Base-by-base conservation (phyloP, 2,797 vertebrate genomes). In the Octomys mimax region DNA sequence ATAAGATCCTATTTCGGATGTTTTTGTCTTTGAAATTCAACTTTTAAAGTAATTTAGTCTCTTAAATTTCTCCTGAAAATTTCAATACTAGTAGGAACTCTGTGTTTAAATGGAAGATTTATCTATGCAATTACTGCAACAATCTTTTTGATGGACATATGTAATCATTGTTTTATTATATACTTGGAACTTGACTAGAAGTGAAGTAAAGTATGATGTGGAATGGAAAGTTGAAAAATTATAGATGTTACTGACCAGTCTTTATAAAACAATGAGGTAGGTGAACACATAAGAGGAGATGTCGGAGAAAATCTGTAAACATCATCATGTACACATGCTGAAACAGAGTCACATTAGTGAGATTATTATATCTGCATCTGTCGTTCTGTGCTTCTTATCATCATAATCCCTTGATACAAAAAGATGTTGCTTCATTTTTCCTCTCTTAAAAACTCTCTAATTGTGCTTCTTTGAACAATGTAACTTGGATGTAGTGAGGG, bases 1-100 rank as follows among this genome's bases (percentile, higher is more conserved):
- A 82, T 46, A 82, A 42, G 3, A 36, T 16, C 54, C 66, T 86
- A 6, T n/a, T 93, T 96, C 54, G 49, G 10, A 19, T 42, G 22
- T 79, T 80, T 68, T 3, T 42, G 6, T 54, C 46, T 95, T 92
- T 86, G 57, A 92, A 85, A 85, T 86, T 73, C 79, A 49, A 77
- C 79, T 78, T 91, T 61, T 19, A 42, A 62, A 80, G 87, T 9
- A 8, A 80, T 85, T 80, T 83, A 89, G 21, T 33, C 21, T 87
- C 54, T 71, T 90, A 19, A 73, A 91, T 59, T 84, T 95, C n/a
- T 66, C 28, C 11, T 18, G 36, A 73, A 31, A 33, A 71, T 28
- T 84, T 75, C n/a, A 91, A 26, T 70, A 79, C 54, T 78, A 19
- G 0, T 64, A 39, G 2, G 7, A 26, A 46, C 85, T 88, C 61